Conservation (phyloP, 2,888 invertebrate species). For the Lasioglossum leucozonium region DNA sequence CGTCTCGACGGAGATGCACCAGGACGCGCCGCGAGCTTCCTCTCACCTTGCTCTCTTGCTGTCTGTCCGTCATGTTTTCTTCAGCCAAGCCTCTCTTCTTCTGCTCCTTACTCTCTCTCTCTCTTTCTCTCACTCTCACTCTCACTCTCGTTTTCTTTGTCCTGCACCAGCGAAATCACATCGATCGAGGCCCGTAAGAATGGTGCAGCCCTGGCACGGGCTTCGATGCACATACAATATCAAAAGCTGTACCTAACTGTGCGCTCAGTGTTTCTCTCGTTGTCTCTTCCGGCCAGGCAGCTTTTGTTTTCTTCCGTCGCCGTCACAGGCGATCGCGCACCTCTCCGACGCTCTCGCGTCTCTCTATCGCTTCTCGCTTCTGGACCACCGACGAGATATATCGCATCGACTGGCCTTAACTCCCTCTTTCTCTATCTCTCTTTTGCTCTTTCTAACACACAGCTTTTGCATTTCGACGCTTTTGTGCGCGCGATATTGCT, state of each 20-base stretch:
- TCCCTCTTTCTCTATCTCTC: background rate
- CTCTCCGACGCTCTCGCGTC: background rate
- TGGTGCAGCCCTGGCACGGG: constrained; percentile 62
- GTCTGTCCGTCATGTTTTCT: background rate
- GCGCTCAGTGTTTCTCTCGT: constrained; percentile 20
- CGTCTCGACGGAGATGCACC: constrained; percentile 17
- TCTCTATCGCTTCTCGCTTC: background rate
- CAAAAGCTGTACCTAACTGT: background rate
- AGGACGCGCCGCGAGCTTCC: background rate
- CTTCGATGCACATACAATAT: constrained; percentile 52
- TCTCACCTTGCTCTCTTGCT: background rate
- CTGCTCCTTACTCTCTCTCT: background rate
- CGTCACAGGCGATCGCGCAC: background rate
- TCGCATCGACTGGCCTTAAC: background rate
- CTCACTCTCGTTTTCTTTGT: background rate
- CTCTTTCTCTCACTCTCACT: background rate
- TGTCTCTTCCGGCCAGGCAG: constrained; percentile 15
- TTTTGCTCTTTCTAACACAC: background rate
- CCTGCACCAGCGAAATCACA: constrained; percentile 14
- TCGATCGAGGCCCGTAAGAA: constrained; percentile 66
- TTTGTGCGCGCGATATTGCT: constrained; percentile 13
- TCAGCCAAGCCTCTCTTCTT: background rate
- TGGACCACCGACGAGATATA: too few relatives aligned
- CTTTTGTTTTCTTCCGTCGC: constrained; percentile 9
- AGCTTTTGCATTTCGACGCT: background rate